These are phyloP conservation scores for Gadopsis marmoratus DNA, from an alignment of 2,797 vertebrate genomes.

Conservation along the genomic window DNA sequence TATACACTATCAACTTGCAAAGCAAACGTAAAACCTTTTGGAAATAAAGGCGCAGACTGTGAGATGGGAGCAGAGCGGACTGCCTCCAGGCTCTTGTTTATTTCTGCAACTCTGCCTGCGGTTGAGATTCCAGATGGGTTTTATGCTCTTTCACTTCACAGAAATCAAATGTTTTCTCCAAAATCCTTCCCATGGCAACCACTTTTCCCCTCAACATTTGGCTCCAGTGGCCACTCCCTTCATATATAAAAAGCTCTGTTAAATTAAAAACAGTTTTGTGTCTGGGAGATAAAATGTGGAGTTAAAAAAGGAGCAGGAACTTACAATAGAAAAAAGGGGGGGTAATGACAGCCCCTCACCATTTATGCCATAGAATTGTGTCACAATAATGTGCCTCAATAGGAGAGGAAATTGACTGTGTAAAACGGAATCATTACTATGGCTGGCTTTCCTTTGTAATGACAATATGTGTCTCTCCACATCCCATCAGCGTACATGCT, in stretches of 20 bases:
- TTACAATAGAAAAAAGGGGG: conserved; percentile 32
- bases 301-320: conserved; percentile 36
- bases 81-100: conserved; percentile 78
- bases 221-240: conserved; percentile 52
- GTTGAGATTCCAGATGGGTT: conserved; percentile 75
- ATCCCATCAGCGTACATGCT: conserved; percentile 78
- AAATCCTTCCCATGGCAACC: conserved; percentile 71
- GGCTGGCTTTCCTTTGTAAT: conserved; percentile 83
- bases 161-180: conserved; percentile 62
- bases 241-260: conserved; percentile 42
- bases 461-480: conserved; percentile 81
- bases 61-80: conserved; percentile 58
- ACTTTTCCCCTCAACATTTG: conserved; percentile 46
- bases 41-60: conserved; percentile 57
- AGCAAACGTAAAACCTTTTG: conserved; percentile 61
- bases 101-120: conserved; percentile 74
- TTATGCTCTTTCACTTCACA: conserved; percentile 64
- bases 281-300: conserved; percentile 45
- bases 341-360: conserved; percentile 55
- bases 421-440: conserved; percentile 84
- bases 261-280: conserved; percentile 55
- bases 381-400: conserved; percentile 79
- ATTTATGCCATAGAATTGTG: conserved; percentile 72
- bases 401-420: conserved; percentile 86
- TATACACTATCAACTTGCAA: conserved; percentile 40